Base-by-base conservation (phyloP, 2,888 invertebrate genomes). In the Junonia oenone region DNA sequence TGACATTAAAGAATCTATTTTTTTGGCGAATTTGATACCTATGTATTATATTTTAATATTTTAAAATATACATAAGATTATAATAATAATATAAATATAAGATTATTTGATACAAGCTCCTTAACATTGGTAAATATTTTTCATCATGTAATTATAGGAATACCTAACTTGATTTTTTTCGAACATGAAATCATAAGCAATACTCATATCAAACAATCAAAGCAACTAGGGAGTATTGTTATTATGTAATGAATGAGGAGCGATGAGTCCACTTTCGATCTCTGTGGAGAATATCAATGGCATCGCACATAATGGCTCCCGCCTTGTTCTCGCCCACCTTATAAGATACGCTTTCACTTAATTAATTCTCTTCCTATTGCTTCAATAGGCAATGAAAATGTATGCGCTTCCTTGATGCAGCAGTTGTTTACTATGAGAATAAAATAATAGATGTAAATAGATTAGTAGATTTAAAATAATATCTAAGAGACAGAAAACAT, bases 321-420 rank as follows among this genome's bases (percentile, higher is more conserved):
- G 68, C 68, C 67, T 68, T 69, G 65, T 57, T 52, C 46, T 48
- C 54, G 45, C 68, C 59, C 63, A 61, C 63, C 59, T 63, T 73
- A 72, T 72, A 75, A 70, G 70, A 62, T 61, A 68, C 63, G 76
- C 83, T 83, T 83, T 83, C 83, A 75, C 83, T 78, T 66, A 59
- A 72, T 66, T 70, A 74, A 73, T 72, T 68, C 72, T 65, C 68
- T 60, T 68, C 63, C 66, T 52, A 40, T 46, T 52, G 38, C 48
- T 11, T 31, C 45, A 35, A 49, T 48, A 48, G 26, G 14, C 15
- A 26, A 29, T 40, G 38, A 38, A 45, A 31, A 55, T 54, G 22
- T 43, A 22, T 22, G 2, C 13, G 26, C 29, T 40, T 40, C 19
- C 40, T 47, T 31, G 6, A 19, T 17, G 14, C 17, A 49, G 8